Conservation (phyloP, 1,140 invertebrate genomes). For the Bacillus rossius region DNA sequence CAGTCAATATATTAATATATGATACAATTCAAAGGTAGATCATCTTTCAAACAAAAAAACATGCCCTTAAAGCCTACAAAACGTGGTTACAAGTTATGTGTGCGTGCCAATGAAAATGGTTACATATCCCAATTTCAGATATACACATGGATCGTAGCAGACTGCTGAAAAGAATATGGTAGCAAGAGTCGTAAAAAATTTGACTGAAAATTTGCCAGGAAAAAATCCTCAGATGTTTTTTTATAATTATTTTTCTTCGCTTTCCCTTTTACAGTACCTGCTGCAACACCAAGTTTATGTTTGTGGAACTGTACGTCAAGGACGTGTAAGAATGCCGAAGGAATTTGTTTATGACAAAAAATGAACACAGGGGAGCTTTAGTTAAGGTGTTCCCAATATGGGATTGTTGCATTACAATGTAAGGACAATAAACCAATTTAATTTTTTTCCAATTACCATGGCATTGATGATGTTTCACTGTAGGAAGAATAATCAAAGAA, state of each 20-base stretch:
- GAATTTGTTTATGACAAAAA: background rate
- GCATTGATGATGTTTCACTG: background rate
- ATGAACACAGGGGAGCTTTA: background rate
- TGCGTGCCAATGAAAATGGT: constrained; percentile 20
- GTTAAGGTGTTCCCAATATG: constrained; percentile 28
- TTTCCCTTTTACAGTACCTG: background rate
- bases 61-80: constrained; percentile 31
- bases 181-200: constrained; percentile 31
- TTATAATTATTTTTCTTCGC: constrained; percentile 27
- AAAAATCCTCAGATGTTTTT: constrained; percentile 34
- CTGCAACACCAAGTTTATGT: background rate
- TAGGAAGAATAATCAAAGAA: background rate
- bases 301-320: background rate
- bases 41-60: constrained; percentile 28
- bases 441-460: constrained; percentile 39
- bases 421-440: constrained; percentile 38
- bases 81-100: constrained; percentile 30
- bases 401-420: constrained; percentile 37
- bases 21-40: constrained; percentile 33
- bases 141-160: constrained; percentile 24
- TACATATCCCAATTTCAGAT: constrained; percentile 29
- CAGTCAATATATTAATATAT: constrained; percentile 30
- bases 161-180: constrained; percentile 17
- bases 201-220: constrained; percentile 26
- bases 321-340: constrained; percentile 3